Conservation (phyloP, 2,888 invertebrate species). For the Sphecodes monilicornis region DNA sequence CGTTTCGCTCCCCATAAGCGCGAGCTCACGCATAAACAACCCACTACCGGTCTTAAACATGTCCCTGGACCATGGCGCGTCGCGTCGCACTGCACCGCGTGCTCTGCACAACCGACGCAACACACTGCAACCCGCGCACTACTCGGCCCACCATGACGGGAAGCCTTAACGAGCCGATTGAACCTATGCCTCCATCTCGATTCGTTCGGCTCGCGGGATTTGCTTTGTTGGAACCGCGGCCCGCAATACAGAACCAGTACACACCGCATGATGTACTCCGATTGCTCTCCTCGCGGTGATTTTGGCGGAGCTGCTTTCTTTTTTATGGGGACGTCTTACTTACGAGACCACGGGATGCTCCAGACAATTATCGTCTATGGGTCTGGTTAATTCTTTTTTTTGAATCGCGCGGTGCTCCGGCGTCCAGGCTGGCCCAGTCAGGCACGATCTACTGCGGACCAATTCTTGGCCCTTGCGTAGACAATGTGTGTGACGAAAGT, state of each 20-base stretch:
- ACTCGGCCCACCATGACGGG: conserved; percentile 37
- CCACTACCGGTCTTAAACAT: conserved; percentile 80
- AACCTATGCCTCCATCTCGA: conserved; percentile 45
- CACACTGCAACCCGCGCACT: conserved; percentile 57
- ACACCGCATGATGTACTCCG: conserved; percentile 27
- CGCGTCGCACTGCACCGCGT: background rate
- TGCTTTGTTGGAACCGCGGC: conserved; percentile 37
- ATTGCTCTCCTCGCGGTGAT: conserved; percentile 6
- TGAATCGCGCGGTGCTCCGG: background rate
- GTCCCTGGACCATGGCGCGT: conserved; percentile 57
- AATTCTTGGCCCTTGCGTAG: background rate
- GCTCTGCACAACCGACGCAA: background rate
- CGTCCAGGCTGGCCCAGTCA: background rate
- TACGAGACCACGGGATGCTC: background rate
- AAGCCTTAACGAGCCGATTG: conserved; percentile 62
- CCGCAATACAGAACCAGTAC: background rate
- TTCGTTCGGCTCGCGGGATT: conserved; percentile 55
- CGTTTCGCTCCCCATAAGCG: conserved; percentile 70
- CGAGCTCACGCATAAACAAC: conserved; percentile 76
- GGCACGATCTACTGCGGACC: conserved; percentile 19
- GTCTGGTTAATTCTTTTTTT: background rate
- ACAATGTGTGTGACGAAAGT: background rate
- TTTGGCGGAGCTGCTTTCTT: conserved; percentile 20
- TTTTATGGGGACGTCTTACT: conserved; percentile 41
- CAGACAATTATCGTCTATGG: conserved; percentile 17